Base-by-base conservation (phyloP, 2,888 invertebrate genomes). In the Prostheceraeus crozeri region DNA sequence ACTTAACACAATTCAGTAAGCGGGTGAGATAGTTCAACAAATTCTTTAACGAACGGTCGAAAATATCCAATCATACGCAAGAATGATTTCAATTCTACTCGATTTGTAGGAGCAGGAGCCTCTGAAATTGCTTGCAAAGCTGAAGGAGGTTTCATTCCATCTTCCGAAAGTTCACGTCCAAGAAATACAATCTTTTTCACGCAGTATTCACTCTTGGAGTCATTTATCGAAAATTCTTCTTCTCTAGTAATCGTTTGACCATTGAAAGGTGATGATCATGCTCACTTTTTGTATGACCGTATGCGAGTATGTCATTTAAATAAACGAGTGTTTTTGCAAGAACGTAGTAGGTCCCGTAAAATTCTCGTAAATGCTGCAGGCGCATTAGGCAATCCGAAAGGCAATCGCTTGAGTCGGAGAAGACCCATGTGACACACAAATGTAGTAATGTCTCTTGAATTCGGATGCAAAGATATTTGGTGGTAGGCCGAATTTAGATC, bases 61-160 rank as follows among this genome's bases (percentile, higher is more conserved):
- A 28, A 48, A 48, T n/a, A n/a, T 48, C 48, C 48, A 25, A 48
- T 30, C 4, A 48, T 48, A 28, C 48, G 27, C 48, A 48, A 48
- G 25, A 48, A 48, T 4, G 48, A 48, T 48, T 30, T 23, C 28
- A 48, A 14, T 48, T 48, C 27, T 30, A 30, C 25, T 23, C 28
- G 25, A 30, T 48, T 30, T 30, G 19, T 48, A 28, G 48, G 48
- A 35, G 6, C 31, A 3, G 31, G 11, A 28, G n/a, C 27, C 3
- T 16, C 3, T 21, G 14, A 6, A 46, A 54, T 4, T 4, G 54
- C 6, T 8, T 28, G 8, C 8, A 16, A 46, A 3, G 54, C 48
- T 51, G 31, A 30, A 8, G 45, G 6, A 46, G 54, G 54, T 35
- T 4, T n/a, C 4, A 54, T 46, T 16, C 45, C 54, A 33, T 4